Percentiles rank a stretch among this genome's conserved stretches.
These are phyloP conservation scores for Nannoperca obscura DNA, from an alignment of 2,797 vertebrate genomes.

Conservation along the genomic window DNA sequence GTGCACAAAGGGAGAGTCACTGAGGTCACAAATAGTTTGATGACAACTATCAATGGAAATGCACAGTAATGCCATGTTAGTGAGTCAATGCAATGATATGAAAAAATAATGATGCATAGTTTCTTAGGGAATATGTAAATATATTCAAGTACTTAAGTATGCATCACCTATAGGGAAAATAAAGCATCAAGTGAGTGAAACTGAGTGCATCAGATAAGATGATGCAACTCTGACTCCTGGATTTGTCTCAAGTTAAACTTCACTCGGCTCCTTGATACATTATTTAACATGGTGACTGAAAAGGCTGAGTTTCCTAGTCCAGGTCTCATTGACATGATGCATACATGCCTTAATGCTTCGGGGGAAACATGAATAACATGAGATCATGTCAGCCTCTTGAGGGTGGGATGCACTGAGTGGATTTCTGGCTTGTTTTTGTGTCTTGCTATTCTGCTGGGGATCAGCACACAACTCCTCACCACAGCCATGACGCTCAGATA, in stretches of 20 bases:
- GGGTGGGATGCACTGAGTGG: conserved; percentile 59
- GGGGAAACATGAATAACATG: conserved; percentile 82
- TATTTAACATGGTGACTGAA: conserved; percentile 80
- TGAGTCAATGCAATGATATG: conserved; percentile 33
- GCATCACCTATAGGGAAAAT: conserved; percentile 44
- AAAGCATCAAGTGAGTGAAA: conserved; percentile 51
- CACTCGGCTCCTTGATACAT: conserved; percentile 76
- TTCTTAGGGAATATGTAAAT: conserved; percentile 45
- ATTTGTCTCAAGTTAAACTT: conserved; percentile 77
- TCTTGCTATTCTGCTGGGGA: conserved; percentile 72
- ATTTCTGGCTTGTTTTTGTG: conserved; percentile 71
- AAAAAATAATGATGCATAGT: conserved; percentile 36
- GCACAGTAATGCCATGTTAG: conserved; percentile 45
- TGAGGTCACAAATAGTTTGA: conserved; percentile 69
- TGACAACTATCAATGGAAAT: conserved; percentile 48
- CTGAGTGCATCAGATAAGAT: conserved; percentile 42
- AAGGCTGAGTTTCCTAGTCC: conserved; percentile 62
- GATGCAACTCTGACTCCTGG: conserved; percentile 57
- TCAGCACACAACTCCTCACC: conserved; percentile 61
- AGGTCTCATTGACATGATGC: conserved; percentile 75
- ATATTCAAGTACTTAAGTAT: conserved; percentile 44
- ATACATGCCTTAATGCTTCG: conserved; percentile 74
- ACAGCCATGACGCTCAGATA: conserved; percentile 61
- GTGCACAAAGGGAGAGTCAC: conserved; percentile 63
- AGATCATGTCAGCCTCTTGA: conserved; percentile 81